phyloP scores from a whole-genome alignment of 2,888 invertebrate genomes.

The Phytoseiulus persimilis region DNA sequence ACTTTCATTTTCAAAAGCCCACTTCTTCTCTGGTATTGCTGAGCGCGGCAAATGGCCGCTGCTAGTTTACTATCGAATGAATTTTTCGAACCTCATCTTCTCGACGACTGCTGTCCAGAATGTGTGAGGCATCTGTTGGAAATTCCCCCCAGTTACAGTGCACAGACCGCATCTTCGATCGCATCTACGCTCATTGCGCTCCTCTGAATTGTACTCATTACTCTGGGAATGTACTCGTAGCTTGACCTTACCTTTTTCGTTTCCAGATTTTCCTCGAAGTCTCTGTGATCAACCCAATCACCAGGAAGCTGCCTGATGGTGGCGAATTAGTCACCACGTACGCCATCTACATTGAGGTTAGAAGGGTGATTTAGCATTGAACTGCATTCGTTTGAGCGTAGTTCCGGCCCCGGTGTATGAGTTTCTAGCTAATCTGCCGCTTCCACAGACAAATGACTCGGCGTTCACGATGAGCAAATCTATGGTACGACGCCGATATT shows the following conservation, averaged over 20 bases:
- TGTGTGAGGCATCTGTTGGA: not conserved
- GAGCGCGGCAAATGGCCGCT: not conserved
- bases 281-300: slow-evolving; percentile 27
- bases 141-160: too few relatives aligned
- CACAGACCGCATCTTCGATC: too few relatives aligned
- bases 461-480: slow-evolving; percentile 41
- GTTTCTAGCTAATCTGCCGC: not conserved
- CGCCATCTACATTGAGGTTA: slow-evolving; percentile 34
- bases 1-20: not conserved
- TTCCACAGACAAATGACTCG: slow-evolving; percentile 42
- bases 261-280: slow-evolving; percentile 29
- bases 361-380: not conserved
- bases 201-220: too few relatives aligned
- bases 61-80: not conserved
- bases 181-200: not conserved
- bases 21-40: not conserved
- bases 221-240: too few relatives aligned
- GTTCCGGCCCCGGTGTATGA: not conserved
- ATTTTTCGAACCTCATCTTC: not conserved
- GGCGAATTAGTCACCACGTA: slow-evolving; percentile 32
- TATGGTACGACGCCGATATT: slow-evolving; percentile 42
- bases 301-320: not conserved
- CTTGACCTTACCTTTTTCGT: not conserved
- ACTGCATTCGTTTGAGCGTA: not conserved
- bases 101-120: not conserved